These are phyloP conservation scores for Drosophila peninsularis DNA, from an alignment of 2,888 invertebrate species.

Conservation along the genomic window DNA sequence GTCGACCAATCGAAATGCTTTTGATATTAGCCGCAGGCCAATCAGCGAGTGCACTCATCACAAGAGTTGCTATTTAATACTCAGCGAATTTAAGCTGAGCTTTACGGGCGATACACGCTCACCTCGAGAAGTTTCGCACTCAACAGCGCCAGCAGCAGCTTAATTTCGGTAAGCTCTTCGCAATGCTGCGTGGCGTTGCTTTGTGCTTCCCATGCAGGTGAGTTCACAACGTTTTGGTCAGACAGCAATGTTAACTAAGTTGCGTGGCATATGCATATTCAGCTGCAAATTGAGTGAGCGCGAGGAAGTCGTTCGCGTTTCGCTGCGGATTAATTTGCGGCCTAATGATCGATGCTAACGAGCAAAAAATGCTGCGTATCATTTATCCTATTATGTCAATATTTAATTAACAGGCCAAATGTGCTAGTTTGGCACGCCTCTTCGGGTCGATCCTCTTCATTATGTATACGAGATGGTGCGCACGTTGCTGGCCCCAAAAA, in stretches of 20 bases:
- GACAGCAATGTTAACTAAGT: not conserved
- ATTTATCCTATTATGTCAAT: slow-evolving; percentile 74
- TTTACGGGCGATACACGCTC: not conserved
- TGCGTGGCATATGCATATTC: slow-evolving; percentile 14
- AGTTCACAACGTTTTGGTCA: slow-evolving; percentile 9
- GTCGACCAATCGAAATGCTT: slow-evolving; percentile 2
- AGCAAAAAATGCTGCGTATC: slow-evolving; percentile 42
- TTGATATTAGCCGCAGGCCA: not conserved
- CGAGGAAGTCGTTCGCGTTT: not conserved
- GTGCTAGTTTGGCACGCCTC: slow-evolving; percentile 34
- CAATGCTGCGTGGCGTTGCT: not conserved
- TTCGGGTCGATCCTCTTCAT: slow-evolving; percentile 66
- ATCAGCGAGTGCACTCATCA: not conserved
- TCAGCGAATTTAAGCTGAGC: not conserved
- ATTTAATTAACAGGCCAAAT: slow-evolving; percentile 75
- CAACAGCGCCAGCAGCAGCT: not conserved
- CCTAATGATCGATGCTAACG: slow-evolving; percentile 65
- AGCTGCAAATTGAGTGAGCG: slow-evolving; percentile 7
- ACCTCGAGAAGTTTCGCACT: not conserved
- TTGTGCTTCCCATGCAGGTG: not conserved
- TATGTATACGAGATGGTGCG: slow-evolving; percentile 63
- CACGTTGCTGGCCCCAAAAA: slow-evolving; percentile 52
- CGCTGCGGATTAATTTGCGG: not conserved
- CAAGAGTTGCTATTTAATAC: not conserved
- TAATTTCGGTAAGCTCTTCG: not conserved